Evolutionary conservation across 1,140 invertebrate species (phyloP).

Genomic region (Andricus grossulariae): DNA sequence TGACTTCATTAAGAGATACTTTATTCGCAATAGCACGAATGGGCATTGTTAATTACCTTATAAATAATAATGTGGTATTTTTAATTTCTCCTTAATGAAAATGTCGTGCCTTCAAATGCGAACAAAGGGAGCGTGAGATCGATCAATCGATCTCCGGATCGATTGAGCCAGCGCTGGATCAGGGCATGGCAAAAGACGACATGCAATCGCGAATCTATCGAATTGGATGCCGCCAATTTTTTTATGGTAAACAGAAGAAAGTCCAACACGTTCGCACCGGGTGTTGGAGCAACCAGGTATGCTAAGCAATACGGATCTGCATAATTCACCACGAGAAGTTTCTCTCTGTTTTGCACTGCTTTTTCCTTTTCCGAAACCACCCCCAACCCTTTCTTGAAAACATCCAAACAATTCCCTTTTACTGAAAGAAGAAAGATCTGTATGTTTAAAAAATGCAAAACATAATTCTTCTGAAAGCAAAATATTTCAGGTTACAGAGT

Average conservation of each 20-base stretch:
- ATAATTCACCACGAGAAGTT: conserved; percentile 58
- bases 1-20: conserved; percentile 6
- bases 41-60: conserved; percentile 28
- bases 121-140: conserved; percentile 36
- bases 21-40: conserved; percentile 16
- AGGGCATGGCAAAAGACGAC: conserved; percentile 33
- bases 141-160: conserved; percentile 38
- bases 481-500: neutral
- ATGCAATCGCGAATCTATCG: conserved; percentile 42
- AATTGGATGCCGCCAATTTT: conserved; percentile 50
- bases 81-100: conserved; percentile 28
- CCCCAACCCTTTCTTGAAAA: neutral
- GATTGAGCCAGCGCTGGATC: conserved; percentile 32
- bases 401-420: neutral
- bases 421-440: neutral
- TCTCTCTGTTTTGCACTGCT: conserved; percentile 58
- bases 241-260: conserved; percentile 64
- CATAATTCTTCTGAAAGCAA: neutral
- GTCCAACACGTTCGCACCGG: conserved; percentile 40
- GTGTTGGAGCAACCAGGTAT: conserved; percentile 49
- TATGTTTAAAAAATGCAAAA: neutral
- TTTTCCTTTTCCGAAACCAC: conserved; percentile 45
- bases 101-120: conserved; percentile 26
- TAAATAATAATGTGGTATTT: conserved; percentile 25
- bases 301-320: conserved; percentile 57